A percentile compares a stretch with the other conserved stretches of the same genome.
phyloP scores from a whole-genome alignment of 2,113 vertebrate species.

The Gymnogyps californianus region DNA sequence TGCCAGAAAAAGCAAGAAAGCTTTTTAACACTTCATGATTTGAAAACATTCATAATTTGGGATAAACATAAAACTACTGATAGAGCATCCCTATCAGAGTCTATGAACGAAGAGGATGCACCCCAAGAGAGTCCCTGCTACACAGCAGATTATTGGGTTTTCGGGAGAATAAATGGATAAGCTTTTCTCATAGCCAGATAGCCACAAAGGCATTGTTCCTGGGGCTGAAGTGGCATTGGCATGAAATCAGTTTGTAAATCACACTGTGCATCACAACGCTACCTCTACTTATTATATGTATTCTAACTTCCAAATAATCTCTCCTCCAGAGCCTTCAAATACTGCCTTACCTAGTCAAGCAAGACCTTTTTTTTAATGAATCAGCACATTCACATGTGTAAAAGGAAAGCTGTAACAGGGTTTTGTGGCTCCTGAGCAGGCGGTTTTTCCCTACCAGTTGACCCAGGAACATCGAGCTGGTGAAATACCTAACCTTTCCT shows the following conservation, averaged over 20 bases:
- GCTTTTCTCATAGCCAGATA: not conserved
- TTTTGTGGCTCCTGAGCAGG: not conserved
- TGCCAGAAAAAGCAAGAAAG: not conserved
- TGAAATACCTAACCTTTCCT: not conserved
- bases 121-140: not conserved
- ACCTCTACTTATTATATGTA: not conserved
- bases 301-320: not conserved
- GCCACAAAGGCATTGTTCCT: not conserved
- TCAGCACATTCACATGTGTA: not conserved
- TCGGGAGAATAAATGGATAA: not conserved
- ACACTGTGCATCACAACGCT: not conserved
- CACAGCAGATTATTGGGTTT: not conserved
- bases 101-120: not conserved
- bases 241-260: not conserved
- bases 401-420: not conserved
- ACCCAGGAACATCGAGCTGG: not conserved
- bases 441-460: not conserved
- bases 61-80: not conserved
- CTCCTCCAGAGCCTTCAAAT: not conserved
- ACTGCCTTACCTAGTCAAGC: not conserved
- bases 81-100: not conserved
- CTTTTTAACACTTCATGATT: not conserved
- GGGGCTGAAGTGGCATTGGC: not conserved
- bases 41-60: not conserved
- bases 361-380: not conserved